Evolutionary conservation across 1,140 invertebrate species (phyloP), one percentile per base, ranked within the genome.

Genomic region (Drosophila mayri): DNA sequence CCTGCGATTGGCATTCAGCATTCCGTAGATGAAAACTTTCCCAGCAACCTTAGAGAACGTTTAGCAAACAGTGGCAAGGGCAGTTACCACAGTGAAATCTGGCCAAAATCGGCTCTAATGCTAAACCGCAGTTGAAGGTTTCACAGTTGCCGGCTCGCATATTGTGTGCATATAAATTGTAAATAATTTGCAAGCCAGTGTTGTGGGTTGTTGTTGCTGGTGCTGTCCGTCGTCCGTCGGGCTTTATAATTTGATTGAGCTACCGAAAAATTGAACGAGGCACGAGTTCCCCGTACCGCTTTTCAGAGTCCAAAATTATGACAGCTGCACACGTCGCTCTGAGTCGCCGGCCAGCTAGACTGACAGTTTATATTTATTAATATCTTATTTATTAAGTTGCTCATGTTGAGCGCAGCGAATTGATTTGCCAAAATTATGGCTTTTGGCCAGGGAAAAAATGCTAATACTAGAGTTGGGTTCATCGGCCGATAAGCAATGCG

Each of bases 211-310:
- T 47, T 41, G 32, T 12, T 37, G 57, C 44, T 28, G 47, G 25
- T 20, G 41, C 9, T 18, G 64, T 40, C 57, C 28, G 58, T 44
- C 22, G 65, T 40, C 44, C 20, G 47, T 32, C 49, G 25, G 37
- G 25, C 57, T 70, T 72, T 72, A 72, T 72, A 72, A 72, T 72
- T 72, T 72, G 66, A 72, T 72, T 72, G 68, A 72, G 68, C 68
- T 72, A 72, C 68, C 68, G 66, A 72, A 72, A 72, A 72, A 72
- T 72, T 71, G 37, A 72, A 72, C 68, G 40, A 59, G 68, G 52
- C 68, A 71, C 68, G 22, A 71, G 66, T 37, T 55, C 49, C 30
- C 49, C 67, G 35, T 38, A 22, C 41, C 18, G 20, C 25, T 25
- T 50, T 22, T 40, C 16, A 37, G n/a, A 52, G 28, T 68, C 37